Evolutionary conservation across 2,888 invertebrate species (phyloP).

Genomic region (Xestia rhomboidea): DNA sequence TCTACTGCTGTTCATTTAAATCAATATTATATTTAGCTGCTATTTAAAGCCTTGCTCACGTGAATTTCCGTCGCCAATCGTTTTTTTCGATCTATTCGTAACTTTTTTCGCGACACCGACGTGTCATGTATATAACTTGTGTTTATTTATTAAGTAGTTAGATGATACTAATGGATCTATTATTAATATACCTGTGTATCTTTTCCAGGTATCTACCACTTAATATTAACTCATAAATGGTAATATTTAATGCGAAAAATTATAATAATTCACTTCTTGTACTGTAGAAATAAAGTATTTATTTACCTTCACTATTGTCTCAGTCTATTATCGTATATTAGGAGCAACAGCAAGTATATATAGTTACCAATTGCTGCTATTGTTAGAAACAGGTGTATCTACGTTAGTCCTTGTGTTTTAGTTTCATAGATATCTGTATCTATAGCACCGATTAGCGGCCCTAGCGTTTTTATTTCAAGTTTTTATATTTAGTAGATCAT

Average conservation of each 20-base stretch:
- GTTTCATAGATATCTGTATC: constrained; percentile 81
- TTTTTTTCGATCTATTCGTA: neutral
- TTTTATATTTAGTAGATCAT: constrained; percentile 79
- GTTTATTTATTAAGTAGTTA: constrained; percentile 53
- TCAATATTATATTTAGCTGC: neutral
- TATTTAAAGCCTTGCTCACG: neutral
- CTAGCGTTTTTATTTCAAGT: constrained; percentile 81
- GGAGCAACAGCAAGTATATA: constrained; percentile 75
- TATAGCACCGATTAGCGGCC: constrained; percentile 85
- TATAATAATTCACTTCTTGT: constrained; percentile 76
- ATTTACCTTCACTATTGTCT: constrained; percentile 81
- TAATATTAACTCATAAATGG: constrained; percentile 76
- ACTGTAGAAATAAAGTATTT: constrained; percentile 76
- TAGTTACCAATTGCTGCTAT: constrained; percentile 82
- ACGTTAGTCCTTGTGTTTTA: constrained; percentile 81
- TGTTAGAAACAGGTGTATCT: constrained; percentile 82
- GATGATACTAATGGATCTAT: constrained; percentile 46
- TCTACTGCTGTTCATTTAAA: constrained; percentile 2
- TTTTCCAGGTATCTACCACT: constrained; percentile 83
- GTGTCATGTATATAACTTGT: constrained; percentile 32
- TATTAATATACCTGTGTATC: constrained; percentile 72
- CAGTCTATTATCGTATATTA: constrained; percentile 76
- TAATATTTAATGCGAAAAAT: constrained; percentile 75
- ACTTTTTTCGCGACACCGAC: constrained; percentile 5
- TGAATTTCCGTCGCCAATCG: constrained; percentile 2